Evolutionary conservation across 2,797 vertebrate species (phyloP), one percentile per base, ranked within the genome.

Genomic region (Fringilla coelebs): DNA sequence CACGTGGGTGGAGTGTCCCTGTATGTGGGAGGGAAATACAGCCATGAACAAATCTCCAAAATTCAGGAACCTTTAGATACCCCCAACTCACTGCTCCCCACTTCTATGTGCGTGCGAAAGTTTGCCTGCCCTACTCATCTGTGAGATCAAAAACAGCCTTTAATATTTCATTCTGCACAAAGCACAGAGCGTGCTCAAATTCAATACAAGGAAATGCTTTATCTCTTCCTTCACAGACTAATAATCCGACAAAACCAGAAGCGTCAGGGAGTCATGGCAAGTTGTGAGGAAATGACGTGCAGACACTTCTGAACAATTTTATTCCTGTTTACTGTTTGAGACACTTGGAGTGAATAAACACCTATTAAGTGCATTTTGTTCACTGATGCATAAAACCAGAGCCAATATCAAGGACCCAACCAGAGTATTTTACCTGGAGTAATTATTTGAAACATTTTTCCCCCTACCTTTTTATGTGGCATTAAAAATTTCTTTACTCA

Each of bases 141-240:
- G 96, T 96, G 97, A 98, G 97, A 98, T 97, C 93, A 90, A 98
- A 98, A 98, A 98, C 97, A 98, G 95, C 94, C 93, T 98, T 99
- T 98, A 99, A 98, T 98, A 98, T 99, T 99, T 99, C 96, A 99
- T 98, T 96, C 96, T 96, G 84, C 98, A 97, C 98, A 98, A 97
- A 98, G 97, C 98, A 97, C 96, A 98, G 95, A 97, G 95, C 92
- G 92, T 97, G 97, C 96, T 98, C 97, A 97, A 98, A 98, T 98
- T 98, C 97, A 98, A 97, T 96, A 97, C 94, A 97, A 98, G 98
- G 97, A 98, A 98, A 98, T 96, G 97, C 97, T 98, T 98, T 97
- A 98, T 97, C 97, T 97, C 89, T 96, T 97, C 96, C 97, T 97
- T 98, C 97, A 97, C 93, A 97, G 97, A 97, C 97, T 98, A 98